Percentiles rank a stretch among this genome's conserved stretches.
Conservation (phyloP, 2,113 vertebrate genomes). For the Anser brachyrhynchus region DNA sequence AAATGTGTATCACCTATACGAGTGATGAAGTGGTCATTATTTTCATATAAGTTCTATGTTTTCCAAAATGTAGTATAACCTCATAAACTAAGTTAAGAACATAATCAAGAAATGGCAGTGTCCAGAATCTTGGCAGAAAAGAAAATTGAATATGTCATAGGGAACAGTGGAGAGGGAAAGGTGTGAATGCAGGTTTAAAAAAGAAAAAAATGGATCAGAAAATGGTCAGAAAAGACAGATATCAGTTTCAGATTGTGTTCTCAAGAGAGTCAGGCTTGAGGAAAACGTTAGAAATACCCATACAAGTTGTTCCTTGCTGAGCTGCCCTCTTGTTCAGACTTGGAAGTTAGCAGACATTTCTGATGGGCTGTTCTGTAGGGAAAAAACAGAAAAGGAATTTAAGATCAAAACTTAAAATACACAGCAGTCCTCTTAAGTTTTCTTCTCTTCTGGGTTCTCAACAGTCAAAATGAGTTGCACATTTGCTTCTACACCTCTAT, state of each 20-base stretch:
- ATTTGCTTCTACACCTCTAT: not conserved
- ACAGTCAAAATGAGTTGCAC: not conserved
- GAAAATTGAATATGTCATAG: not conserved
- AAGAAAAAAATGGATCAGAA: rapidly evolving
- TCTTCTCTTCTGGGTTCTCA: not conserved
- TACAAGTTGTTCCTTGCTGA: not conserved
- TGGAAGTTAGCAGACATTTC: not conserved
- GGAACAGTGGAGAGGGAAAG: not conserved
- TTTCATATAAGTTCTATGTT: not conserved
- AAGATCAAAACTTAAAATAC: not conserved
- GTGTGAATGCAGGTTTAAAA: not conserved
- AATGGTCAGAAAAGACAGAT: not conserved
- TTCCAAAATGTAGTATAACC: not conserved
- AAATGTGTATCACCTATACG: not conserved
- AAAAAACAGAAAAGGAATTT: not conserved
- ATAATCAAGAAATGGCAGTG: not conserved
- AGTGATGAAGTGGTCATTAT: not conserved
- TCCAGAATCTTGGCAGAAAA: not conserved
- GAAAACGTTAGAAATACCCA: not conserved
- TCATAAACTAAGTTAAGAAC: not conserved
- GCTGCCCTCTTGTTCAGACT: not conserved
- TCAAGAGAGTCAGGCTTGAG: not conserved
- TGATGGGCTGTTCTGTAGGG: not conserved
- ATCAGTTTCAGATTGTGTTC: not conserved
- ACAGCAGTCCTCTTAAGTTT: not conserved